Percentiles rank a stretch among this genome's conserved stretches.
phyloP scores from a whole-genome alignment of 2,797 vertebrate genomes.

The Clangula hyemalis region DNA sequence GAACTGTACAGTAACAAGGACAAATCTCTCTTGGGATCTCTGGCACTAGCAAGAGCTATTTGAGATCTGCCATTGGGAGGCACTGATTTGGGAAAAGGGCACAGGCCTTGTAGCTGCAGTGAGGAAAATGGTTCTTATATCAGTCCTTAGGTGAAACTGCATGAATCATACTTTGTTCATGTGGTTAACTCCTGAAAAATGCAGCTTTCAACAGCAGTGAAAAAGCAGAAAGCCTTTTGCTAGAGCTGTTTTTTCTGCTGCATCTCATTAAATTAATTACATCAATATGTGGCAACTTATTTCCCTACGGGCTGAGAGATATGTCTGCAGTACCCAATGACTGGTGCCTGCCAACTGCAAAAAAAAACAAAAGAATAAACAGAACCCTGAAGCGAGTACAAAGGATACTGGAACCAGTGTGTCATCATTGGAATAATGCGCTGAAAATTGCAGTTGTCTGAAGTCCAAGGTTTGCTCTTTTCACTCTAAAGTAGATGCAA shows the following conservation, averaged over 20 bases:
- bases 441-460: background rate
- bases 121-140: background rate
- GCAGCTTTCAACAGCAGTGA: background rate
- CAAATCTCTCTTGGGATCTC: background rate
- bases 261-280: slow-evolving; percentile 16
- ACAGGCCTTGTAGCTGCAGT: background rate
- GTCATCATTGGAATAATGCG: background rate
- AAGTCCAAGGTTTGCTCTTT: background rate
- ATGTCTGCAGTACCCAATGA: background rate
- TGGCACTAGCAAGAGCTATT: background rate
- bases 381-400: background rate
- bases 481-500: background rate
- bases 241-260: background rate
- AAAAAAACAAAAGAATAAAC: background rate
- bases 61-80: background rate
- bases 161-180: background rate
- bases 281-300: background rate
- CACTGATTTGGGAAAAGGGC: background rate
- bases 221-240: background rate
- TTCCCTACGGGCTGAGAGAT: background rate
- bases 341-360: background rate
- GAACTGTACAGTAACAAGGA: background rate
- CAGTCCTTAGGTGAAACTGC: background rate
- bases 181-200: background rate
- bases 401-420: background rate